These are phyloP conservation scores for Eutolmus rufibarbis DNA, from an alignment of 2,888 invertebrate genomes.

Conservation along the genomic window DNA sequence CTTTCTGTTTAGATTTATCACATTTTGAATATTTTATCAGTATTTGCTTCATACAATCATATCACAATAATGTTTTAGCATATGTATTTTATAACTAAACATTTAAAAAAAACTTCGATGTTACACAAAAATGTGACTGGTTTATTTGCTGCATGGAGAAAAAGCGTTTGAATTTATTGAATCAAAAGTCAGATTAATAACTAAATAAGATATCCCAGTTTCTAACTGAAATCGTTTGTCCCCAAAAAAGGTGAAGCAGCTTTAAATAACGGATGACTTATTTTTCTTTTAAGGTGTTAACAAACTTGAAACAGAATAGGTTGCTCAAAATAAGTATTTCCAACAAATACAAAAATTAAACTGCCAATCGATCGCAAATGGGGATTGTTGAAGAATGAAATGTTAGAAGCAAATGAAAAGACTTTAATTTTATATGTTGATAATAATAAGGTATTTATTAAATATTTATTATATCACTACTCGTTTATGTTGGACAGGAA, in stretches of 20 bases:
- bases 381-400: conserved; percentile 35
- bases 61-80: neutral
- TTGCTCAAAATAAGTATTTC: conserved; percentile 36
- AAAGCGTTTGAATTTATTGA: neutral
- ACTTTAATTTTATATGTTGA: conserved; percentile 35
- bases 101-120: neutral
- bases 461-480: conserved; percentile 7
- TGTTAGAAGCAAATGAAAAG: conserved; percentile 37
- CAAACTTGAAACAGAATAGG: conserved; percentile 37
- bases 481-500: conserved; percentile 28
- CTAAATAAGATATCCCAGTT: conserved; percentile 9
- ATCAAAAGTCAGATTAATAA: neutral
- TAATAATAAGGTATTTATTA: conserved; percentile 38
- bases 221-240: conserved; percentile 10
- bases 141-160: neutral
- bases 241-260: neutral
- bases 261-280: neutral
- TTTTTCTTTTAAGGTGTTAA: conserved; percentile 42
- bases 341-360: conserved; percentile 21
- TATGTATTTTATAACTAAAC: neutral
- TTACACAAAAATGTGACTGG: neutral
- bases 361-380: conserved; percentile 37
- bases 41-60: neutral
- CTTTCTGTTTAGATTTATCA: neutral
- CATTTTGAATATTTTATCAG: neutral